These are phyloP conservation scores for Dryobota labecula DNA, from an alignment of 2,888 invertebrate genomes.

Conservation along the genomic window DNA sequence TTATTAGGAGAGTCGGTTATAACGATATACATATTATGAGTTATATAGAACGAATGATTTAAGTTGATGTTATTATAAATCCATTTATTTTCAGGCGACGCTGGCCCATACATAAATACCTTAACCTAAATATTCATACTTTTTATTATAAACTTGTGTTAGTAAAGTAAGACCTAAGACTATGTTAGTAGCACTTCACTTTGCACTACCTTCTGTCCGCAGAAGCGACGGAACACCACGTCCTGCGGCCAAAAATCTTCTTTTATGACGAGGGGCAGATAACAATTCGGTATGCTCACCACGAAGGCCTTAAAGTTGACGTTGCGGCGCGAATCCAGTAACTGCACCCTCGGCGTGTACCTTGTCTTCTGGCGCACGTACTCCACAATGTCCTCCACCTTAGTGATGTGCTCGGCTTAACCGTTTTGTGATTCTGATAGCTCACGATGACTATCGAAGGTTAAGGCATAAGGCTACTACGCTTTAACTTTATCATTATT, in stretches of 20 bases:
- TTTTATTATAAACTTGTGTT: too few species aligned
- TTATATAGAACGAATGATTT: neutral
- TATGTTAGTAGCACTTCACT: neutral
- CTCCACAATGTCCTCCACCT: too few species aligned
- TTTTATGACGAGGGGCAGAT: neutral
- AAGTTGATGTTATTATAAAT: neutral
- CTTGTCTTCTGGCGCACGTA: too few species aligned
- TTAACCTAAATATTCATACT: too few species aligned
- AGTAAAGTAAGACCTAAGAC: too few species aligned
- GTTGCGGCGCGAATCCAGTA: neutral
- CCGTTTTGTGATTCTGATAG: neutral
- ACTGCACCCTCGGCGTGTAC: too few species aligned
- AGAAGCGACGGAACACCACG: neutral
- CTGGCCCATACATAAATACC: too few species aligned
- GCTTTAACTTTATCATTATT: neutral
- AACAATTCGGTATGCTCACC: neutral
- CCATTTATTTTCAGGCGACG: too few species aligned
- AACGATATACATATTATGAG: slow-evolving; percentile 11
- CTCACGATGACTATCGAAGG: neutral
- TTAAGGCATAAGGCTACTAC: neutral
- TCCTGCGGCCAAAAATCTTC: neutral
- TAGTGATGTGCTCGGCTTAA: neutral
- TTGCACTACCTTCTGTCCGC: neutral
- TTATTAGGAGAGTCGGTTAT: neutral
- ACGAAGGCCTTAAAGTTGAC: neutral